phyloP scores from a whole-genome alignment of 2,113 vertebrate genomes.

The Ursus arctos region DNA sequence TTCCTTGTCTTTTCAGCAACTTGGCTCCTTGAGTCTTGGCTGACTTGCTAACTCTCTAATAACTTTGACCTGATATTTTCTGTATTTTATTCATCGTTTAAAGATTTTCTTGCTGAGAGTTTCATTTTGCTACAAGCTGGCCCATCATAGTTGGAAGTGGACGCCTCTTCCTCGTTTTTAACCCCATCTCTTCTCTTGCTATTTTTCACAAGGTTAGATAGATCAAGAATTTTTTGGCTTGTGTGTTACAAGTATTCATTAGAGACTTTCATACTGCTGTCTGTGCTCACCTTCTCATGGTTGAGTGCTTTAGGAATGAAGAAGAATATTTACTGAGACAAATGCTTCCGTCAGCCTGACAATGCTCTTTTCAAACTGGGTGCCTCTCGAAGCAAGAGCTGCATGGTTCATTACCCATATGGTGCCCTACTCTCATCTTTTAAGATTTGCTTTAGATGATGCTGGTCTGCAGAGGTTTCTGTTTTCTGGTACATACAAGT shows the following conservation, averaged over 20 bases:
- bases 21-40: background rate
- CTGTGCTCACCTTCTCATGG: conserved; percentile 83
- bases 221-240: conserved; percentile 68
- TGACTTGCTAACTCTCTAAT: background rate
- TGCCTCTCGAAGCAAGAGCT: conserved; percentile 72
- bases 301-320: conserved; percentile 78
- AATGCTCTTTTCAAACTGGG: conserved; percentile 83
- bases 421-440: conserved; percentile 73
- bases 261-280: conserved; percentile 80
- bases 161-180: conserved; percentile 25
- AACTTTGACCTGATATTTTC: background rate
- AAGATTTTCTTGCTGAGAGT: conserved; percentile 33
- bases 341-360: conserved; percentile 83
- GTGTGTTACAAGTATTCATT: conserved; percentile 72
- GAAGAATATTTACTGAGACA: conserved; percentile 84
- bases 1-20: background rate
- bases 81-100: background rate
- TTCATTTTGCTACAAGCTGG: background rate
- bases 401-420: conserved; percentile 80
- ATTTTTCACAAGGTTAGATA: conserved; percentile 61
- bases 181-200: background rate
- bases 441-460: conserved; percentile 82
- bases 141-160: background rate
- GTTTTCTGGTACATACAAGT: background rate
- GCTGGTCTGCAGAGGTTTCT: conserved; percentile 66